phyloP scores from a whole-genome alignment of 1,140 invertebrate species.

The Gerris buenoi region DNA sequence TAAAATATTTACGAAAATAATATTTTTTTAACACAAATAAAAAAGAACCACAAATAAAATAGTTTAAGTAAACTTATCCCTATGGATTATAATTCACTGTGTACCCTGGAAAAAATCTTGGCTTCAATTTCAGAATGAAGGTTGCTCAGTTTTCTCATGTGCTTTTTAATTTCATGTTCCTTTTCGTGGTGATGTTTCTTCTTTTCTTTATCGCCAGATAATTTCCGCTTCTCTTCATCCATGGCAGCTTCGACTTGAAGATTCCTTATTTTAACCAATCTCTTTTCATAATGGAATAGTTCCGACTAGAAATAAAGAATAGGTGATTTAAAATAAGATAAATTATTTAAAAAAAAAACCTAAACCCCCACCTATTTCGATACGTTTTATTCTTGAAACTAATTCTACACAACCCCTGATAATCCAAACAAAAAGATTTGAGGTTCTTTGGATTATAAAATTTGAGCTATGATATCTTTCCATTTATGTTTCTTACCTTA shows the following conservation, averaged over 20 bases:
- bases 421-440: too few species aligned
- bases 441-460: too few species aligned
- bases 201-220: constrained; percentile 36
- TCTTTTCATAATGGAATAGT: constrained; percentile 71
- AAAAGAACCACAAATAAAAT: too few species aligned
- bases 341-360: too few species aligned
- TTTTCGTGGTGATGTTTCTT: constrained; percentile 41
- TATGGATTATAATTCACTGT: constrained; percentile 43
- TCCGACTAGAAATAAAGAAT: constrained; percentile 55
- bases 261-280: constrained; percentile 66
- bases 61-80: too few species aligned
- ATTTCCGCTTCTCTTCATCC: constrained; percentile 32
- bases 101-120: constrained; percentile 51
- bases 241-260: constrained; percentile 59
- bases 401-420: too few species aligned
- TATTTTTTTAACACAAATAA: too few species aligned
- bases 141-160: constrained; percentile 70
- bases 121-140: constrained; percentile 64
- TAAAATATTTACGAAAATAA: too few species aligned
- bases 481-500: constrained; percentile 38
- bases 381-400: too few species aligned
- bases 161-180: constrained; percentile 63
- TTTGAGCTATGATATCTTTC: too few species aligned
- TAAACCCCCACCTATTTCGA: too few species aligned
- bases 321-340: too few species aligned